Evolutionary conservation across 2,113 vertebrate genomes (phyloP).

Genomic region (Lophochroa leadbeateri): DNA sequence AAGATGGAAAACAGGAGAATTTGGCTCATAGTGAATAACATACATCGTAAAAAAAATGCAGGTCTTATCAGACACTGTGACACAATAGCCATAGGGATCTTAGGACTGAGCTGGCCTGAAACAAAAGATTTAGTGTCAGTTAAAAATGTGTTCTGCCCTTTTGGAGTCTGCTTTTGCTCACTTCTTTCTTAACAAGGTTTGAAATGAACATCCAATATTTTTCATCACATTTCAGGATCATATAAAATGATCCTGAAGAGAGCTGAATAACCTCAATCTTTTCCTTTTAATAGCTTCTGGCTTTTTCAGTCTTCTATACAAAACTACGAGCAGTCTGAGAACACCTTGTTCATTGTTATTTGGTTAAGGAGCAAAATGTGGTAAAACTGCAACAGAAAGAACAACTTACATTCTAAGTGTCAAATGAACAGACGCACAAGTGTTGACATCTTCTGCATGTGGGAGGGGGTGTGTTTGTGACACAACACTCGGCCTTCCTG

Average conservation of each 20-base stretch:
- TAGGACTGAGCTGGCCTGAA: not conserved
- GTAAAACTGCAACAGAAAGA: not conserved
- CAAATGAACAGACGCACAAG: not conserved
- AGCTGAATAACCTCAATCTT: not conserved
- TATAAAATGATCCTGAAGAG: not conserved
- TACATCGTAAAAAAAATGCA: not conserved
- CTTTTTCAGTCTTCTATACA: not conserved
- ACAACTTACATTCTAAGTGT: not conserved
- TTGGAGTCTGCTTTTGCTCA: not conserved
- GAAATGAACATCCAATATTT: not conserved
- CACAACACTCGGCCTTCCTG: too few relatives aligned
- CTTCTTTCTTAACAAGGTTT: not conserved
- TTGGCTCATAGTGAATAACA: not conserved
- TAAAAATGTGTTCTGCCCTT: not conserved
- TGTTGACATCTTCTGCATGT: not conserved
- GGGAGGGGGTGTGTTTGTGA: too few relatives aligned
- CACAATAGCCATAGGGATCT: not conserved
- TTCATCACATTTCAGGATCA: not conserved
- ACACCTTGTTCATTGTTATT: not conserved
- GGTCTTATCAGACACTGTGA: not conserved
- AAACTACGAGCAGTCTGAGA: not conserved
- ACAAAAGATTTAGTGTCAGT: not conserved
- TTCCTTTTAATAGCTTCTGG: not conserved
- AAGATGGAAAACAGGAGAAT: not conserved
- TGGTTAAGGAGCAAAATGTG: not conserved